Percentiles rank a stretch among this genome's conserved stretches.
Conservation (phyloP, 1,140 invertebrate species). For the Drosophila novamexicana region DNA sequence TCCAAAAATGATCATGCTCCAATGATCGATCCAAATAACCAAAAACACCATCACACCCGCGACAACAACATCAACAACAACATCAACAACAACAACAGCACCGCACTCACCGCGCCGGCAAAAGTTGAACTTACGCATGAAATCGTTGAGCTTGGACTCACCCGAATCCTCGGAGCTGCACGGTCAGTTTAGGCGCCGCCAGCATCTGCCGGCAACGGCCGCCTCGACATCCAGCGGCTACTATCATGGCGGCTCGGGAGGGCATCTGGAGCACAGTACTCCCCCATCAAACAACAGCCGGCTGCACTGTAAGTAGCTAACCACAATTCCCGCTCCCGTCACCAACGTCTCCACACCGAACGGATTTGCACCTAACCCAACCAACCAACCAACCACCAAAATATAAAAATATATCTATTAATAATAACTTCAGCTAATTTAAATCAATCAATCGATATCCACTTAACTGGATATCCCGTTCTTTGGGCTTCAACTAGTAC, state of each 20-base stretch:
- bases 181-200: conserved; percentile 89
- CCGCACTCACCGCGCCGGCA: conserved; percentile 97
- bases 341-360: conserved; percentile 20
- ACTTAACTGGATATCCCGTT: conserved; percentile 7
- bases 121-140: conserved; percentile 98
- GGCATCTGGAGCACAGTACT: conserved; percentile 85
- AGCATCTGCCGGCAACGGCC: conserved; percentile 70
- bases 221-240: conserved; percentile 68
- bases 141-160: conserved; percentile 97
- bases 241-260: conserved; percentile 85
- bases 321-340: conserved; percentile 46
- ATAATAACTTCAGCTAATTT: conserved; percentile 1
- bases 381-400: not conserved
- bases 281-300: conserved; percentile 84
- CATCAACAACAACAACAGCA: conserved; percentile 87
- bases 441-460: not conserved
- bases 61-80: conserved; percentile 49
- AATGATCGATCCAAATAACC: conserved; percentile 26
- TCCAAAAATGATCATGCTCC: conserved; percentile 39
- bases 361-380: conserved; percentile 46
- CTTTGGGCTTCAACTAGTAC: conserved; percentile 5
- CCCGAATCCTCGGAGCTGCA: conserved; percentile 95
- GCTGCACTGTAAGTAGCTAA: conserved; percentile 85
- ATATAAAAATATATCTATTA: not conserved
- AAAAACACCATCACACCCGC: conserved; percentile 30